phyloP scores from a whole-genome alignment of 2,797 vertebrate species.

The Mustela erminea region DNA sequence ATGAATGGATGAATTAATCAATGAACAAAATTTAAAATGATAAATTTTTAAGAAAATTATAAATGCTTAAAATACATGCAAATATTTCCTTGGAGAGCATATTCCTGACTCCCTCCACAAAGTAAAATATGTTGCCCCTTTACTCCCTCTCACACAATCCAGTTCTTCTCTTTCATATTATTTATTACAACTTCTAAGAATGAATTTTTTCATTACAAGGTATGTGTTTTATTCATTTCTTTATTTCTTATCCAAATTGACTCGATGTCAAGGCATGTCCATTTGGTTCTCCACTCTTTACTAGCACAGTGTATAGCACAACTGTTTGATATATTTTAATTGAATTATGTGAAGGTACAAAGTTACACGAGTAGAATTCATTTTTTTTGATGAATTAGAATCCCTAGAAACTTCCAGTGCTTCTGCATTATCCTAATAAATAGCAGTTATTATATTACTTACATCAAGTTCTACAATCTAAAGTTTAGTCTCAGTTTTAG shows the following conservation, averaged over 20 bases:
- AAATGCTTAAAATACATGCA: neutral
- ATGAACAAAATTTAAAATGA: neutral
- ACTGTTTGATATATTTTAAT: neutral
- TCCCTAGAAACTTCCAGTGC: neutral
- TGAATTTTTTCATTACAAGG: neutral
- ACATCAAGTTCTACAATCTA: neutral
- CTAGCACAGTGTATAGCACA: neutral
- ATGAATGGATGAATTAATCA: neutral
- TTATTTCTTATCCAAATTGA: neutral
- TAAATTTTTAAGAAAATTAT: conserved; percentile 32
- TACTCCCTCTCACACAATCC: neutral
- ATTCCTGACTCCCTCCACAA: neutral
- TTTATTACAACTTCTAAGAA: neutral
- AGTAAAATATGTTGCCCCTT: neutral
- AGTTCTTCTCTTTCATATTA: neutral
- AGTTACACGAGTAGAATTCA: neutral
- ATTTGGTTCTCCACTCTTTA: neutral
- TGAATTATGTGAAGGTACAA: neutral
- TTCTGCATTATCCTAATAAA: neutral
- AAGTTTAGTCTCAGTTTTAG: neutral
- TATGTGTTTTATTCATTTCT: neutral
- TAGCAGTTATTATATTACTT: neutral
- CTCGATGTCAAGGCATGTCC: neutral
- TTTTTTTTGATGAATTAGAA: neutral
- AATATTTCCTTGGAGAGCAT: neutral